Percentiles rank a stretch among this genome's conserved stretches.
phyloP scores from a whole-genome alignment of 1,140 invertebrate species.

The Xylocopa sonorina region DNA sequence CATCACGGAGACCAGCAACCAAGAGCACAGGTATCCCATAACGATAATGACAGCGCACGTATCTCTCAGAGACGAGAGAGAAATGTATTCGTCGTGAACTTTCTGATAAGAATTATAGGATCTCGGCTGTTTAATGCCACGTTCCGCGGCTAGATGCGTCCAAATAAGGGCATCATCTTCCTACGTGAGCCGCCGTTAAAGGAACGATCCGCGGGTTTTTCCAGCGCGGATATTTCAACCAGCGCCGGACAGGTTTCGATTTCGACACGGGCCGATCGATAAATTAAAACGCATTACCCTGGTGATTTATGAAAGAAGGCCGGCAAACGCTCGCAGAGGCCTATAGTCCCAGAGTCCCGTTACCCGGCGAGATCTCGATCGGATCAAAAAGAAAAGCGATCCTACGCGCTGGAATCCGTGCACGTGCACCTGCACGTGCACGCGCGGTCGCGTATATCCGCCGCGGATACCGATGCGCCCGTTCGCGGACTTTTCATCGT shows the following conservation, averaged over 20 bases:
- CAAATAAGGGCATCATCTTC: background rate
- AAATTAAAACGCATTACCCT: slow-evolving; percentile 12
- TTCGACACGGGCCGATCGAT: slow-evolving; percentile 11
- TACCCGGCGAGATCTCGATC: slow-evolving; percentile 27
- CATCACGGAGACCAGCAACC: too few species aligned
- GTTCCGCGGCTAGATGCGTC: background rate
- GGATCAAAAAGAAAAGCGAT: slow-evolving; percentile 43
- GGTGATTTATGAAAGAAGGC: slow-evolving; percentile 9
- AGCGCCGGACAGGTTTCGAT: background rate
- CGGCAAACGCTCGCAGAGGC: background rate
- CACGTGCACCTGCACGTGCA: slow-evolving; percentile 38
- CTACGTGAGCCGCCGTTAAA: too few species aligned
- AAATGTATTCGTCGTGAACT: too few species aligned
- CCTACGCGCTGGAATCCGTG: slow-evolving; percentile 13
- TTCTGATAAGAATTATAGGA: too few species aligned
- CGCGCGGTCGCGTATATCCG: background rate
- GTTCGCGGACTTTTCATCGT: slow-evolving; percentile 16
- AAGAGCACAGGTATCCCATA: too few species aligned
- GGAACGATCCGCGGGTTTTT: background rate
- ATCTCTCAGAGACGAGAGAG: too few species aligned
- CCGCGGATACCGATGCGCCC: background rate
- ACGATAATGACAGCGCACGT: too few species aligned
- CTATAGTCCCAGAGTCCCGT: slow-evolving; percentile 9
- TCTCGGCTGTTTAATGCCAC: background rate
- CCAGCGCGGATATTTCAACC: background rate